Evolutionary conservation across 1,140 invertebrate genomes (phyloP).

Genomic region (Muscidifurax raptorellus): DNA sequence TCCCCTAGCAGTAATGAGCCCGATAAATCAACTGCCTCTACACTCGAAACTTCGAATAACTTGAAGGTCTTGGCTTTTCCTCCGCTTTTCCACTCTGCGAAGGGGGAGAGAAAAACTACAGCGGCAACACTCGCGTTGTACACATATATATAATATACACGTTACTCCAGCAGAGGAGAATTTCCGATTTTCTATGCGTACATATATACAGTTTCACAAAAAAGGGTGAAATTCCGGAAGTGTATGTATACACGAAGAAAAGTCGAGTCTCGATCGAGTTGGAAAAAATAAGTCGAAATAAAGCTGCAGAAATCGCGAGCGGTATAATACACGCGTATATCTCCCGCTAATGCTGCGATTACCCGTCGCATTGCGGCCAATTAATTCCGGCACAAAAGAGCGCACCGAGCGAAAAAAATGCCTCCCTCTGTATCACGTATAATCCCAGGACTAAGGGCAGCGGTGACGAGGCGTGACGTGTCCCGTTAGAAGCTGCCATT

Average conservation of each 20-base stretch:
- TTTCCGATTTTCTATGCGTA: background rate
- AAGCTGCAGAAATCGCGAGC: background rate
- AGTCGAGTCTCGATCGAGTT: background rate
- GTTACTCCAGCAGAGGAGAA: background rate
- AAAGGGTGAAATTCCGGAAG: background rate
- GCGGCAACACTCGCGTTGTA: background rate
- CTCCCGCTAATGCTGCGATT: constrained; percentile 52
- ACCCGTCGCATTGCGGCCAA: constrained; percentile 69
- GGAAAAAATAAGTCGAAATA: background rate
- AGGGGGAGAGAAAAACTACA: constrained; percentile 1
- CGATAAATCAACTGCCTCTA: constrained; percentile 75
- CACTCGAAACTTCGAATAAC: constrained; percentile 74
- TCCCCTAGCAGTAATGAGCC: constrained; percentile 74
- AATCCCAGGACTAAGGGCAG: constrained; percentile 42
- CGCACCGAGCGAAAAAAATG: constrained; percentile 62
- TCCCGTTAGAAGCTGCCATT: constrained; percentile 69
- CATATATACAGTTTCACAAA: background rate
- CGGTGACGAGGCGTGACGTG: constrained; percentile 70
- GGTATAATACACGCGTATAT: constrained; percentile 53
- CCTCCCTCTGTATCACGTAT: background rate
- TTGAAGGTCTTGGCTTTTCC: constrained; percentile 59
- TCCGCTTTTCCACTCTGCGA: constrained; percentile 33
- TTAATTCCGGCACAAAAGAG: constrained; percentile 72
- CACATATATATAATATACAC: background rate
- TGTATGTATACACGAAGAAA: background rate